These are phyloP conservation scores for Halictus quadricinctus DNA, from an alignment of 2,888 invertebrate genomes.

Conservation along the genomic window DNA sequence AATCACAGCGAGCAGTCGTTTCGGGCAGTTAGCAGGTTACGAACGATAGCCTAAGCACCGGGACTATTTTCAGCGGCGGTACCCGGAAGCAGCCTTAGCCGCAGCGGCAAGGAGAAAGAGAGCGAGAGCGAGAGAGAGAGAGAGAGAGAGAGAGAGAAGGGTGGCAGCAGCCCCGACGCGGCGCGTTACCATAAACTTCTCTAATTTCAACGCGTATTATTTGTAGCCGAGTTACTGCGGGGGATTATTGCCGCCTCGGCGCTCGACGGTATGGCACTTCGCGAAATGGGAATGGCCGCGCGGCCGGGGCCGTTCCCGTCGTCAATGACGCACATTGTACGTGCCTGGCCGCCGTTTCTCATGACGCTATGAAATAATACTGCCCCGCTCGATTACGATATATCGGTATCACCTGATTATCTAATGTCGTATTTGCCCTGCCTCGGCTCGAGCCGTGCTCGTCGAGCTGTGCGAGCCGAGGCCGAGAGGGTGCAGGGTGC, in stretches of 20 bases:
- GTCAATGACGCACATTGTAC: conserved; percentile 33
- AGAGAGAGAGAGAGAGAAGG: background rate
- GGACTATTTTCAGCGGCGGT: conserved; percentile 24
- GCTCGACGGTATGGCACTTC: conserved; percentile 26
- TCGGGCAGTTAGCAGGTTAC: background rate
- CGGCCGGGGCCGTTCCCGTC: background rate
- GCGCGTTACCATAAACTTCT: conserved; percentile 45
- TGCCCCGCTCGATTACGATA: conserved; percentile 45
- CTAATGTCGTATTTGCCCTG: conserved; percentile 45
- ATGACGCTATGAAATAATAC: conserved; percentile 49
- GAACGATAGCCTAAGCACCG: conserved; percentile 18
- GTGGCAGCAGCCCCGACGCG: background rate
- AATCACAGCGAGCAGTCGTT: background rate
- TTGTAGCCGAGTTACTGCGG: conserved; percentile 26
- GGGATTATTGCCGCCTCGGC: conserved; percentile 32
- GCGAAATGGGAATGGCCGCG: conserved; percentile 41
- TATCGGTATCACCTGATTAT: conserved; percentile 52
- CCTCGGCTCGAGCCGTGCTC: background rate
- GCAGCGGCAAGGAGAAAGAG: background rate
- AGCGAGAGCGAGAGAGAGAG: background rate
- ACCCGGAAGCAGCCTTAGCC: background rate
- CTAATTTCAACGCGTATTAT: conserved; percentile 44
- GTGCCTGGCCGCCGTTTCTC: conserved; percentile 43
- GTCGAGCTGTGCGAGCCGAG: background rate
- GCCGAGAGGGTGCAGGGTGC: conserved; percentile 13